Conservation (phyloP, 2,888 invertebrate genomes). For the Drosophila atripex region DNA sequence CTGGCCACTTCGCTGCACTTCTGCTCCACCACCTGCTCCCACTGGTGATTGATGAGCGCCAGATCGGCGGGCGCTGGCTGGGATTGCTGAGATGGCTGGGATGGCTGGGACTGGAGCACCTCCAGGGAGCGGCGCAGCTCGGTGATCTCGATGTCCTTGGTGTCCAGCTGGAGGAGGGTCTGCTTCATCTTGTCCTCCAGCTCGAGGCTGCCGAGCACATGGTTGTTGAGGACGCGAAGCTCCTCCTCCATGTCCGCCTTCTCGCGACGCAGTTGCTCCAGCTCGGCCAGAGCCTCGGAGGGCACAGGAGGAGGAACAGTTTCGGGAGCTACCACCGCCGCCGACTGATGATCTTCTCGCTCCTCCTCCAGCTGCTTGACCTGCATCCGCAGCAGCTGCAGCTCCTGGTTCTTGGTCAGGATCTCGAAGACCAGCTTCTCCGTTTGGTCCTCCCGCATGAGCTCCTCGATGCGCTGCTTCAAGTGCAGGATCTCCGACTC, state of each 20-base stretch:
- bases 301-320: neutral
- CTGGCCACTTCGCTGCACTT: conserved; percentile 88
- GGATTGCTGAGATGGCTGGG: conserved; percentile 19
- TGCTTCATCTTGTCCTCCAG: conserved; percentile 82
- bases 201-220: conserved; percentile 80
- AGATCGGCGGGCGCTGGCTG: conserved; percentile 12
- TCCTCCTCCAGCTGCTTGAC: conserved; percentile 84
- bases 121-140: conserved; percentile 79
- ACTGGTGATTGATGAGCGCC: conserved; percentile 80
- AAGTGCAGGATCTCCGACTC: conserved; percentile 81
- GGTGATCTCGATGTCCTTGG: conserved; percentile 82
- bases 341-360: conserved; percentile 70
- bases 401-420: conserved; percentile 82
- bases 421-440: conserved; percentile 83
- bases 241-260: conserved; percentile 82
- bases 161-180: conserved; percentile 81
- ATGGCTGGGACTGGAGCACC: conserved; percentile 51
- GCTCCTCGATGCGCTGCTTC: conserved; percentile 83
- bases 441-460: conserved; percentile 83
- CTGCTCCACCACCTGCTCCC: conserved; percentile 87
- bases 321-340: neutral
- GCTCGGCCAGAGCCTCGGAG: conserved; percentile 13
- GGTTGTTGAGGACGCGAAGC: conserved; percentile 82
- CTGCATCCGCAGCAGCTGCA: conserved; percentile 83
- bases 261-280: conserved; percentile 74